A percentile compares a stretch with the other conserved stretches of the same genome.
Evolutionary conservation across 1,140 invertebrate genomes (phyloP).

Genomic region (Epicauta chinensis): DNA sequence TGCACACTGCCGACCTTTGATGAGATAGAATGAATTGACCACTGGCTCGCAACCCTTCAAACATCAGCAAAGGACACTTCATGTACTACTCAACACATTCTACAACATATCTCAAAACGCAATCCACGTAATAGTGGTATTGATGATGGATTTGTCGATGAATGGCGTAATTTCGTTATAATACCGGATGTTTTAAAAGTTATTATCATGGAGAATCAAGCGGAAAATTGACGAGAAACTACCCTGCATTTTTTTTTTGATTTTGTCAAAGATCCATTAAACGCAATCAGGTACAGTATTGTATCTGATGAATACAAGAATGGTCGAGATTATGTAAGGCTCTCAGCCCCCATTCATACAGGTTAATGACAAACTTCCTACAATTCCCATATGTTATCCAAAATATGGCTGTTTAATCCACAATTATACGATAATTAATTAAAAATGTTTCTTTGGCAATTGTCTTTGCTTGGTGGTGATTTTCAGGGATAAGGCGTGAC

Average conservation of each 20-base stretch:
- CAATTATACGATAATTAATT: too few species aligned
- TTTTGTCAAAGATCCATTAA: background rate
- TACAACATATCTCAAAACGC: background rate
- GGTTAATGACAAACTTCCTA: too few species aligned
- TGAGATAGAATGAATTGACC: constrained; percentile 13
- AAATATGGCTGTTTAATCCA: too few species aligned
- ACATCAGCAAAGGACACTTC: constrained; percentile 10
- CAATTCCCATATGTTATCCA: too few species aligned
- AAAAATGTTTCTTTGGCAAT: too few species aligned
- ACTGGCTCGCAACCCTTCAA: background rate
- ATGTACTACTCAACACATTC: constrained; percentile 2
- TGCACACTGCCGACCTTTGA: constrained; percentile 16
- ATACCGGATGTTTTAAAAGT: background rate
- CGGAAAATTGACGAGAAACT: background rate
- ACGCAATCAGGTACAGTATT: constrained; percentile 5
- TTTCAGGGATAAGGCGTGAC: background rate
- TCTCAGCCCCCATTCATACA: too few species aligned
- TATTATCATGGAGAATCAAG: constrained; percentile 1
- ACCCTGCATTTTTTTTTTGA: background rate
- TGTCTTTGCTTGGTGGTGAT: too few species aligned
- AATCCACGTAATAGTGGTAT: background rate
- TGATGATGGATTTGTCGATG: background rate
- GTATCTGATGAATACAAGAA: background rate
- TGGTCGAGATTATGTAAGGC: background rate
- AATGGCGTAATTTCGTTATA: background rate